phyloP scores from a whole-genome alignment of 2,888 invertebrate genomes.

The Agrochola lychnidis region DNA sequence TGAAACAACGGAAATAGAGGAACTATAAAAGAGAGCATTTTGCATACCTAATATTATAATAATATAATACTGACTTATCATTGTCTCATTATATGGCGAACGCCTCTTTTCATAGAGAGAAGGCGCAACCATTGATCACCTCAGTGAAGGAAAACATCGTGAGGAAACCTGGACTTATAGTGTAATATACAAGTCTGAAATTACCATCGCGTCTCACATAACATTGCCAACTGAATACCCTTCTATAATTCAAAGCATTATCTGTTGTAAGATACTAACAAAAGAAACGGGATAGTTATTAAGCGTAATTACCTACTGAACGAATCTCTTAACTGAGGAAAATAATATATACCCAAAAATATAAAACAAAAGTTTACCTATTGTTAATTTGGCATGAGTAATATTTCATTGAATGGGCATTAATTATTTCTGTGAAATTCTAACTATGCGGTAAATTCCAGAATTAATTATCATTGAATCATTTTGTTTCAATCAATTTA shows the following conservation, averaged over 20 bases:
- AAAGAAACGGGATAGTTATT: too few species aligned
- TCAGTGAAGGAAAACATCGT: background rate
- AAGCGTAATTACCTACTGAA: background rate
- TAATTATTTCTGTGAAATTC: constrained; percentile 16
- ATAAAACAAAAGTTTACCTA: background rate
- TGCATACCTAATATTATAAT: background rate
- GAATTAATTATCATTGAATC: constrained; percentile 14
- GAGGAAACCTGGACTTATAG: background rate
- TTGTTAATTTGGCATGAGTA: constrained; percentile 21
- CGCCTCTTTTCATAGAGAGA: too few species aligned
- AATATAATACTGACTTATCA: background rate
- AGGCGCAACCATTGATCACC: background rate
- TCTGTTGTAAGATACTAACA: background rate
- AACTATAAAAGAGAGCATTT: constrained; percentile 18
- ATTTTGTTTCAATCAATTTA: background rate
- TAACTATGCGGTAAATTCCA: constrained; percentile 19
- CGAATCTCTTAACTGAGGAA: background rate
- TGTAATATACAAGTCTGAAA: background rate
- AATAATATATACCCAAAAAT: background rate
- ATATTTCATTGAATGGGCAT: constrained; percentile 31
- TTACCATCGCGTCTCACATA: background rate
- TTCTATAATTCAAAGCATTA: background rate
- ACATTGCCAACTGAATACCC: background rate
- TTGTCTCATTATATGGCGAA: background rate
- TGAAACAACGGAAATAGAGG: constrained; percentile 15